These are phyloP conservation scores for Dermochelys coriacea DNA, from an alignment of 2,797 vertebrate genomes.

Conservation along the genomic window DNA sequence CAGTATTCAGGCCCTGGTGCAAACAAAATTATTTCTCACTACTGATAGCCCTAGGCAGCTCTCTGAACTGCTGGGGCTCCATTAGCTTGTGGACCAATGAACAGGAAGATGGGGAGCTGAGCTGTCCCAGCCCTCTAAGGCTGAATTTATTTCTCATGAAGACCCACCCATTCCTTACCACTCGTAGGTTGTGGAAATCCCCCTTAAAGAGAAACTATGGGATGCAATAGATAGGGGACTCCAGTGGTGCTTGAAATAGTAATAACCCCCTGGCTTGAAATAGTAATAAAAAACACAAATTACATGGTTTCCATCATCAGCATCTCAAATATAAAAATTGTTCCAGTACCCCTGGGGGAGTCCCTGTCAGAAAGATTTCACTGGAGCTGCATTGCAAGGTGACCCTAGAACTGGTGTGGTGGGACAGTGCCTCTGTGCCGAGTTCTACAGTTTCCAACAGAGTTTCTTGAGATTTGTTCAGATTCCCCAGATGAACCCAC, in stretches of 20 bases:
- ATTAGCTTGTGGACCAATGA: fast-evolving
- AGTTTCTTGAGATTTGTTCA: not conserved
- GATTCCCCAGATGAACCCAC: not conserved
- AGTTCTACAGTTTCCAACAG: not conserved
- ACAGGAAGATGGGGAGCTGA: not conserved
- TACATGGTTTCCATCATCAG: too few relatives aligned
- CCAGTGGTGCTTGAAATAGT: too few relatives aligned
- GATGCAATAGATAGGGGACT: not conserved
- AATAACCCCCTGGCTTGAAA: too few relatives aligned
- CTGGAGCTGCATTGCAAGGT: not conserved
- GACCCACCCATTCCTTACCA: not conserved
- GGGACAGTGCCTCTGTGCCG: not conserved
- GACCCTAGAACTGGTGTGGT: not conserved
- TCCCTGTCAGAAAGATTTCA: not conserved
- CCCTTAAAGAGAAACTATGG: not conserved
- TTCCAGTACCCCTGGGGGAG: too few relatives aligned
- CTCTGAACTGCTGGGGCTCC: not conserved
- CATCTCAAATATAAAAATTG: too few relatives aligned
- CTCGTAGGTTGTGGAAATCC: not conserved
- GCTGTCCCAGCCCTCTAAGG: not conserved
- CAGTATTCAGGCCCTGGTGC: not conserved
- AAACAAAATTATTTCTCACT: constrained; percentile 11
- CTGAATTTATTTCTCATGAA: not conserved
- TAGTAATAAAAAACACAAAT: too few relatives aligned
- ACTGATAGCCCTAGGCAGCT: not conserved